phyloP scores from a whole-genome alignment of 2,888 invertebrate species.

The Apodemia mormo region DNA sequence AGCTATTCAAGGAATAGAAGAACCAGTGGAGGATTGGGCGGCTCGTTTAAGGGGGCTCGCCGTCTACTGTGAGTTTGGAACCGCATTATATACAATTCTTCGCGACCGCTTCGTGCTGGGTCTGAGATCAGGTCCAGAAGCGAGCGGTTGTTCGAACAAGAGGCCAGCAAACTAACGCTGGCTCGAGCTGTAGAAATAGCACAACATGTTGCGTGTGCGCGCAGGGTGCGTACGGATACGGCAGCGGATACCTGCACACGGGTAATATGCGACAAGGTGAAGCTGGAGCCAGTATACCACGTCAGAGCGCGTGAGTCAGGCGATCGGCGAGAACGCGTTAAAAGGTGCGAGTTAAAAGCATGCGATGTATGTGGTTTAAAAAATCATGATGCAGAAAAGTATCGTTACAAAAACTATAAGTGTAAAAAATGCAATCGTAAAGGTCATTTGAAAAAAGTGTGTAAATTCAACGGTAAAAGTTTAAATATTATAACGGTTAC shows the following conservation, averaged over 20 bases:
- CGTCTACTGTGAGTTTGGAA: background rate
- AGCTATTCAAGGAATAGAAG: background rate
- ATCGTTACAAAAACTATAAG: slow-evolving; percentile 21
- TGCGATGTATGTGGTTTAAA: background rate
- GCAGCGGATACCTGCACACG: background rate
- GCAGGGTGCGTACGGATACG: background rate
- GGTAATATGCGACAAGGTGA: background rate
- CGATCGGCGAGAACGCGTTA: background rate
- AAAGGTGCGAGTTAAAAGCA: background rate
- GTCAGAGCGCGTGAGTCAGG: background rate
- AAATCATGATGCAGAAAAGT: slow-evolving; percentile 17
- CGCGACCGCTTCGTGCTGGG: slow-evolving; percentile 1
- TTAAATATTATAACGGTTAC: background rate
- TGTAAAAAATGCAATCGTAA: slow-evolving; percentile 36
- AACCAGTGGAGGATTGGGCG: background rate
- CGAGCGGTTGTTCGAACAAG: background rate
- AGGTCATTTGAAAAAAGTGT: slow-evolving; percentile 38
- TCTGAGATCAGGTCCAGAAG: background rate
- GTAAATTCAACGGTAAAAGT: slow-evolving; percentile 19
- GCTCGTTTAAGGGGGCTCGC: background rate
- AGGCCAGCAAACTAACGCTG: background rate
- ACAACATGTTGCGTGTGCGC: background rate
- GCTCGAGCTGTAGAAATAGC: background rate
- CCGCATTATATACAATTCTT: background rate
- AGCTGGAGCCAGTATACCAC: background rate